Evolutionary conservation across 1,140 invertebrate genomes (phyloP), one percentile per base, ranked within the genome.

Genomic region (Hyles vespertilio): DNA sequence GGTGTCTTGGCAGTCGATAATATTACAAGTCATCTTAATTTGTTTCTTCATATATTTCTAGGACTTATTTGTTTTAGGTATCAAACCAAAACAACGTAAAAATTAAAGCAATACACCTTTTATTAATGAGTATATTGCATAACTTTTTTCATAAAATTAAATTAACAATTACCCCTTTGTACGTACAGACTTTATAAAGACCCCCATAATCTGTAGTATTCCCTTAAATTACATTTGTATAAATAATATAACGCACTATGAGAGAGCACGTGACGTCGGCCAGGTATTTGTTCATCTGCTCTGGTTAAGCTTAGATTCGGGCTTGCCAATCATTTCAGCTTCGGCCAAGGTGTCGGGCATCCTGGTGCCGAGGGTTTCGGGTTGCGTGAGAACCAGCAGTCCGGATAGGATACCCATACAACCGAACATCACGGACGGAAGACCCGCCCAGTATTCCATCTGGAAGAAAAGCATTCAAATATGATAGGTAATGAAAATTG

Each of bases 341-440:
- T 95, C 93, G 60, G 90, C 89, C 2, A 95, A 80, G 0, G 93
- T 94, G 78, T 94, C 93, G 0, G 93, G 94, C 61, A 95, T 81
- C 65, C 91, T 93, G 8, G 87, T 56, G 45, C 93, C 91, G 6
- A 92, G 75, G 0, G 94, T 95, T 87, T 95, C 94, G 0, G 94
- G 94, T 65, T 94, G 92, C 22, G 91, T 81, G 6, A 94, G 79
- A 2, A 92, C 90, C 33, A 94, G 72, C 5, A 92, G 22, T 3
- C 91, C 92, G 6, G 93, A 91, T 3, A 91, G 67, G 4, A 93
- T 69, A 1, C 92, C 90, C 87, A 93, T 91, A 4, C 74, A 66
- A 1, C 92, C 93, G 72, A 94, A 95, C 64, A 94, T 81, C 34
- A 94, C 71, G 3, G 94, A 83, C 0, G 94, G 94, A n/a, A 94